Base-by-base conservation (phyloP, 2,797 vertebrate species). In the Darevskia mixta region DNA sequence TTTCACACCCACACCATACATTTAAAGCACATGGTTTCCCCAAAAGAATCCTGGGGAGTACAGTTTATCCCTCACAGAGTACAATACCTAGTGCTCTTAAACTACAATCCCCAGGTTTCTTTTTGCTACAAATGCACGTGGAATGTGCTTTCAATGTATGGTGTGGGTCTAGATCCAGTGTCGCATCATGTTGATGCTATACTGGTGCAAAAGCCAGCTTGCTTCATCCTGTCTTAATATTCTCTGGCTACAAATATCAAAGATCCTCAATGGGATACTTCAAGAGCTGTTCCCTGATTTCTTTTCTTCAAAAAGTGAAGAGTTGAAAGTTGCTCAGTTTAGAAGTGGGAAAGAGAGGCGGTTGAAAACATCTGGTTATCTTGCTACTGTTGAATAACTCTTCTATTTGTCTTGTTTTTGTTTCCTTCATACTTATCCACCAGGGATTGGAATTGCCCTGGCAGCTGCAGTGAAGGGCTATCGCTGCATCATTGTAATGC, bases 401-500 rank as follows among this genome's bases (percentile, higher is more conserved):
- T 55, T 55, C 49, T 45, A 2, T 79, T 85, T 49, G 38, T 35
- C 66, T 75, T 71, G 38, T 35, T 91, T 85, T 72, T 17, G 10
- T 90, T 86, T 93, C 71, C 67, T 90, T 41, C 20, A 27, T 18
- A 25, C 38, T 80, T 3, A 0, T 3, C 73, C n/a, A 8, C 5
- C 82, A 99, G 99, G 99, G 2, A 99, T 99, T 0, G 99, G 99
- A 6, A 94, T 99, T 95, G 99, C 99, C 0, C 96, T 99, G 90
- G 98, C 98, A 17, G 98, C 99, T 1, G 98, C 99, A 2, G 97
- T 99, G 85, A 99, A 98, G 93, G 99, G 99, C 27, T 99, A 99
- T 86, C 98, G 98, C 89, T 99, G 99, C 95, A 98, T 99, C 94
- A 98, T 99, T 1, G 98, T 99, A 91, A 95, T 99, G 98, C 99